Evolutionary conservation across 53 echinoderm and acorn worm species (phyloP).

Genomic region (Stichopus horrens): DNA sequence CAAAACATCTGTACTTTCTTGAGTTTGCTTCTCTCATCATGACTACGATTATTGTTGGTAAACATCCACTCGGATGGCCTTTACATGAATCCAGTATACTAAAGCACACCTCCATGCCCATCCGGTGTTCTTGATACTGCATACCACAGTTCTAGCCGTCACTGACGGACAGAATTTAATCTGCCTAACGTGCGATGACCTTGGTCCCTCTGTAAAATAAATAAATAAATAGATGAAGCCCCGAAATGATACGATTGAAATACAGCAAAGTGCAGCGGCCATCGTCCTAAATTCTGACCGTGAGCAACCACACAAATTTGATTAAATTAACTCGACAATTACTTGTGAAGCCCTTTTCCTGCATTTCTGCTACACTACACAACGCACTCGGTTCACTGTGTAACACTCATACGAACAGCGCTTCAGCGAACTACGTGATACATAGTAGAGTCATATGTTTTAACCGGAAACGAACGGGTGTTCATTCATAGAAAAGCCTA

Average conservation of each 20-base stretch:
- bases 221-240: background rate
- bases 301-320: constrained; percentile 42
- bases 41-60: too few species aligned
- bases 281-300: constrained; percentile 31
- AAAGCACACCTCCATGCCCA: background rate
- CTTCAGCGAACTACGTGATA: background rate
- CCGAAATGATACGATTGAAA: background rate
- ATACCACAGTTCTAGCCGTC: background rate
- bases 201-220: background rate
- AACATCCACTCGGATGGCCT: too few species aligned
- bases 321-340: constrained; percentile 46
- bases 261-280: constrained; percentile 4
- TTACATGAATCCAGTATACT: background rate
- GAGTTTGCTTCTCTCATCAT: too few species aligned
- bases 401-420: constrained; percentile 3
- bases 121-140: background rate
- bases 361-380: background rate
- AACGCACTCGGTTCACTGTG: constrained; percentile 19
- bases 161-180: background rate
- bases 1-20: too few species aligned
- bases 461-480: constrained; percentile 47
- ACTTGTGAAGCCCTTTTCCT: constrained; percentile 11
- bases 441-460: constrained; percentile 54
- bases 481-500: constrained; percentile 49
- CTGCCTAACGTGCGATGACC: background rate